These are phyloP conservation scores for Parauchenoglanis punctatus DNA, from an alignment of 2,797 vertebrate genomes.

Conservation along the genomic window DNA sequence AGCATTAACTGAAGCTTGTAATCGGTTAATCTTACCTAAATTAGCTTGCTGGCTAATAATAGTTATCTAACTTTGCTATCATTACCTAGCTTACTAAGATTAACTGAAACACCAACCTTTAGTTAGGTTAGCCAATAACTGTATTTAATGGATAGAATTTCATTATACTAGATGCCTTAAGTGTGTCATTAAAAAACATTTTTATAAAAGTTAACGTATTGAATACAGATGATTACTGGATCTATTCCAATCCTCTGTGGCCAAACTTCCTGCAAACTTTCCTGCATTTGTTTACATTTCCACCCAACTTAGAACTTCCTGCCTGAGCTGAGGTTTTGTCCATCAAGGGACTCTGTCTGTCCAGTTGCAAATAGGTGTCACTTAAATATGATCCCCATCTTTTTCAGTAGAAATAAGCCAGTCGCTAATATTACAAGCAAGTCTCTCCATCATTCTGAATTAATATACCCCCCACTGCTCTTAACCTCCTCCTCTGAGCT, in stretches of 20 bases:
- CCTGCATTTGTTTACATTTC: constrained; percentile 9
- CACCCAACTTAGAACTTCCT: constrained; percentile 1
- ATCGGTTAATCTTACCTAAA: not conserved
- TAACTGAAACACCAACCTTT: not conserved
- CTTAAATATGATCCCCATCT: not conserved
- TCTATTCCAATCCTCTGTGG: not conserved
- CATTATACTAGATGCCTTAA: not conserved
- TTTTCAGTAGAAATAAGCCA: not conserved
- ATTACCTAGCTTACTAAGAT: not conserved
- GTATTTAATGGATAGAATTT: not conserved
- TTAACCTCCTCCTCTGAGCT: constrained; percentile 45
- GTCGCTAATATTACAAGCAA: not conserved
- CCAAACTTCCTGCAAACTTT: constrained; percentile 15
- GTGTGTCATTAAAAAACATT: not conserved
- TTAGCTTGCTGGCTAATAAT: not conserved
- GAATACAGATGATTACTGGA: not conserved
- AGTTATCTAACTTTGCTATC: not conserved
- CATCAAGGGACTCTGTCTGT: not conserved
- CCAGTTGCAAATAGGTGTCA: not conserved
- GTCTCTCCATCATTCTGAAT: not conserved
- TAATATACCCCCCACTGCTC: not conserved
- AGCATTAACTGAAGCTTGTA: not conserved
- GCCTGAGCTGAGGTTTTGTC: not conserved
- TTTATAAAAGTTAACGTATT: not conserved
- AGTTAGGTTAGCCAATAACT: not conserved